phyloP scores from a whole-genome alignment of 1,140 invertebrate genomes.

The Xylocopa sonorina region DNA sequence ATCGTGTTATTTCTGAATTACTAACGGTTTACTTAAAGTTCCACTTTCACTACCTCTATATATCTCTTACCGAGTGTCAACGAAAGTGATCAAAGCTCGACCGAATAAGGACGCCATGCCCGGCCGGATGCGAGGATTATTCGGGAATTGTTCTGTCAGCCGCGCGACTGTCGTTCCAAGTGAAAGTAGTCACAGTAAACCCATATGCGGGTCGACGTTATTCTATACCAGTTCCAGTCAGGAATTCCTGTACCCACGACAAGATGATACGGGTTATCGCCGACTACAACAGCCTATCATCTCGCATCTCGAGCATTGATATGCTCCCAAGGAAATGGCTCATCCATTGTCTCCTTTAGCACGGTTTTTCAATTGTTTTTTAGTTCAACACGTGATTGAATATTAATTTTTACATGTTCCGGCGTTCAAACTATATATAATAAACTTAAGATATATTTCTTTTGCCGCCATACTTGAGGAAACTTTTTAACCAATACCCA shows the following conservation, averaged over 20 bases:
- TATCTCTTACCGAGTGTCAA: neutral
- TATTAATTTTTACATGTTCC: too few species aligned
- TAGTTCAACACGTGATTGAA: too few species aligned
- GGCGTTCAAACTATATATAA: too few species aligned
- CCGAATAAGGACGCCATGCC: conserved; percentile 1
- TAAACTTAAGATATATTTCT: too few species aligned
- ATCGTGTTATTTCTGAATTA: too few species aligned
- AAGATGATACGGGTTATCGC: conserved; percentile 38
- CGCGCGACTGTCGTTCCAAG: conserved; percentile 56
- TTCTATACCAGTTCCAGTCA: conserved; percentile 39
- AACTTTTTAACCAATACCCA: too few species aligned
- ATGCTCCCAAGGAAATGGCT: neutral
- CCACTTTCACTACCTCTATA: too few species aligned
- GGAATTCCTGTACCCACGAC: conserved; percentile 48
- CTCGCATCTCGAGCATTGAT: neutral
- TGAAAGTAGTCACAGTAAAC: conserved; percentile 72
- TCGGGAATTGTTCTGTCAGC: conserved; percentile 42
- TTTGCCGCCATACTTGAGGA: too few species aligned
- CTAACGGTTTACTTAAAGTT: too few species aligned
- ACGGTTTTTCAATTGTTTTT: too few species aligned
- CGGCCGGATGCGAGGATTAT: conserved; percentile 34
- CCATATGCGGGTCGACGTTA: conserved; percentile 64
- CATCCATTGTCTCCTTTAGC: neutral
- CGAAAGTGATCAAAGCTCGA: conserved; percentile 9
- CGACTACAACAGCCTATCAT: conserved; percentile 25